Evolutionary conservation across 2,797 vertebrate genomes (phyloP).

Genomic region (Eospalax fontanierii): DNA sequence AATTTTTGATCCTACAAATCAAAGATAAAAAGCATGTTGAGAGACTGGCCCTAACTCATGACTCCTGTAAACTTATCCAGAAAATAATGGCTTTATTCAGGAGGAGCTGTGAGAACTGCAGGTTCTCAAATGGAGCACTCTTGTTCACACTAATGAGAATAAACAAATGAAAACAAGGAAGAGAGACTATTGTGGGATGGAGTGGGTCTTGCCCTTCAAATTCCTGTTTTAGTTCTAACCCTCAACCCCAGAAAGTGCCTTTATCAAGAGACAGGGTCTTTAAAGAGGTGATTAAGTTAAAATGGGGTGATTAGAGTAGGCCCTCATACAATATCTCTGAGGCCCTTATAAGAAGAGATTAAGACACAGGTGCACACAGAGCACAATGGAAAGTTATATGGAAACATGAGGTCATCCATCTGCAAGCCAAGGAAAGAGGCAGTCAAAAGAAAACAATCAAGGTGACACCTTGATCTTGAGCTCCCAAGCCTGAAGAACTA

Average conservation of each 20-base stretch:
- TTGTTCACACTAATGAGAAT: constrained; percentile 17
- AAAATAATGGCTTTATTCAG: constrained; percentile 67
- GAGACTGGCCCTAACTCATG: constrained; percentile 32
- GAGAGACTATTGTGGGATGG: not conserved
- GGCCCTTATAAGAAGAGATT: not conserved
- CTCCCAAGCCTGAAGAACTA: not conserved
- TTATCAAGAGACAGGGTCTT: constrained; percentile 13
- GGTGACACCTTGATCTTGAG: not conserved
- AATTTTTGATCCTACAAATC: constrained; percentile 69
- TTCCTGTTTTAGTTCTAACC: not conserved
- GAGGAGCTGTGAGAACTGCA: not conserved
- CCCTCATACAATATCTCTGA: not conserved
- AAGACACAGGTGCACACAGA: not conserved
- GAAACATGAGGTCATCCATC: not conserved
- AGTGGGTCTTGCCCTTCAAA: not conserved
- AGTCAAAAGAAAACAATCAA: not conserved
- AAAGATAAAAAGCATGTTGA: constrained; percentile 68
- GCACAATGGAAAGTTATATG: not conserved
- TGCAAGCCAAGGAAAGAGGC: not conserved
- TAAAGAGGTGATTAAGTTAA: constrained; percentile 21
- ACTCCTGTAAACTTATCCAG: constrained; percentile 70
- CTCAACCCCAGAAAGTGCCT: not conserved
- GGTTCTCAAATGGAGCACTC: not conserved
- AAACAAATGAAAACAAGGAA: constrained; percentile 43
- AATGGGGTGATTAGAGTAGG: not conserved